Evolutionary conservation across 2,797 vertebrate genomes (phyloP), one percentile per base, ranked within the genome.

Genomic region (Neoniphon sammara): DNA sequence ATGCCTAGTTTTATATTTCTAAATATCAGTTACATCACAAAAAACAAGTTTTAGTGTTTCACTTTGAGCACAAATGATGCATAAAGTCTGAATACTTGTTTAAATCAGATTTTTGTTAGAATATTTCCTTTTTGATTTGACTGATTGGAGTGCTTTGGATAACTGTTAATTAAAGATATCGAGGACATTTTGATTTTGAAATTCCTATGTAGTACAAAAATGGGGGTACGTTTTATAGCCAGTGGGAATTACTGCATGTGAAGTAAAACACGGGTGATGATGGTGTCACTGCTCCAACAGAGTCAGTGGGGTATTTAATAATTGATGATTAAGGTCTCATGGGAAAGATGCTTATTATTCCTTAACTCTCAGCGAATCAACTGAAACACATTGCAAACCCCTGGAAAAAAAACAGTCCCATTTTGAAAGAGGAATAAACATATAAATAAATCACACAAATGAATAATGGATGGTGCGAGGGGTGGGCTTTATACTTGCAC

Each of bases 401-500:
- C 68, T 59, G 27, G 66, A 68, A 79, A 85, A 68, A 79, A 85
- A 90, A 88, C 73, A 83, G 59, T 73, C 63, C 71, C 68, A 81
- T 82, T 91, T 85, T 66, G 59, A 86, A 84, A 66, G 65, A 77
- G 78, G 89, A 89, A 90, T 83, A 90, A 90, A 90, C 83, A 90
- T 75, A 90, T 85, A 77, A 91, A 93, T 86, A 78, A 90, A 88
- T 86, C 65, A 87, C 58, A 77, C 1, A 53, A 65, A 87, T 91
- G 57, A 92, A 90, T 91, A 86, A 92, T 90, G 72, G 67, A 91
- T 89, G 69, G 47, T 47, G 57, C 10, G 27, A 20, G 31, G 9
- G 39, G 44, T 27, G 53, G 12, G 42, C 42, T 44, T 44, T 39
- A 47, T 68, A 54, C 46, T 72, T 61, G 49, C 66, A 70, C 67